A percentile compares a stretch with the other conserved stretches of the same genome.
Evolutionary conservation across 1,140 invertebrate species (phyloP).

Genomic region (Pseudomyrmex gracilis): DNA sequence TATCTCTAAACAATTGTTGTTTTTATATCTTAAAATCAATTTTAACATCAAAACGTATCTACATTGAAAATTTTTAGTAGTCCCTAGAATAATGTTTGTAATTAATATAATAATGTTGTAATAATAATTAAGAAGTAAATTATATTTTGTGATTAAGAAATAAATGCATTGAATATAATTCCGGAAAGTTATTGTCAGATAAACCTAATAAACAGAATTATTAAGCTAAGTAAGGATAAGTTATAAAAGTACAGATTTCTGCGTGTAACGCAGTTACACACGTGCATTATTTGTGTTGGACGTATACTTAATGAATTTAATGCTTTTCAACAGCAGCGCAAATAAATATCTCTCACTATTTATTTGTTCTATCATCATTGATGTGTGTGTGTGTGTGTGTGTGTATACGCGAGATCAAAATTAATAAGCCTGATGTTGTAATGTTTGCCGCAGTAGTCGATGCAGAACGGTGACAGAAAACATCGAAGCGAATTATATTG

Average conservation of each 20-base stretch:
- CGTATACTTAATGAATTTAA: neutral
- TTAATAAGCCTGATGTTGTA: constrained; percentile 8
- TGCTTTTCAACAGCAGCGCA: neutral
- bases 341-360: constrained; percentile 4
- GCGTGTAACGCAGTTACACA: neutral
- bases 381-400: too few species aligned
- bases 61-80: too few species aligned
- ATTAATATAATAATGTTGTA: too few species aligned
- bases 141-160: too few species aligned
- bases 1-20: constrained; percentile 22
- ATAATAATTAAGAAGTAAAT: too few species aligned
- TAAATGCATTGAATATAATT: too few species aligned
- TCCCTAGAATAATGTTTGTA: too few species aligned
- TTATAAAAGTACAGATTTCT: neutral
- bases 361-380: neutral
- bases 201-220: too few species aligned
- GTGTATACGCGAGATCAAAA: neutral
- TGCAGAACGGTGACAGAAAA: neutral
- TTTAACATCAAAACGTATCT: neutral
- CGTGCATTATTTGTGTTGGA: neutral
- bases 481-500: constrained; percentile 31
- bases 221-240: neutral
- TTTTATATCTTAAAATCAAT: constrained; percentile 11
- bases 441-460: constrained; percentile 2
- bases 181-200: too few species aligned